Evolutionary conservation across 1,140 invertebrate genomes (phyloP), one percentile per base, ranked within the genome.

Genomic region (Papilio xuthus): DNA sequence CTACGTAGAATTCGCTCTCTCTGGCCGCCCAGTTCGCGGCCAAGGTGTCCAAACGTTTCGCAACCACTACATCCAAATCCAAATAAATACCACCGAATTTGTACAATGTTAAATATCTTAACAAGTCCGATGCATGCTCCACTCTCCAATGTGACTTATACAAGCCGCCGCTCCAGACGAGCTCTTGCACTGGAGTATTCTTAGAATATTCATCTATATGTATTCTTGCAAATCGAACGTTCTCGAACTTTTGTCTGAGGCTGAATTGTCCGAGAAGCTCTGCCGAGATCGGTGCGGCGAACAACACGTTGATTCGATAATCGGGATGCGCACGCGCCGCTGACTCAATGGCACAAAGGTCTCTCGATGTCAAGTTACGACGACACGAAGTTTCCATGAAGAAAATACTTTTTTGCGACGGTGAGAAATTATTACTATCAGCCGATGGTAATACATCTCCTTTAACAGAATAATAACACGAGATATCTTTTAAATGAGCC

Each of bases 11-110:
- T 71, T 93, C 92, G 6, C 95, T 95, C 87, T 97, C 96, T 10
- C 95, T 95, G 0, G 96, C 96, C 0, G 95, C 95, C 89, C 95
- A 97, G 88, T 97, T 96, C 1, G 87, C 88, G 2, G 88, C 92
- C 23, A 97, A 85, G 13, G 94, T 86, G 53, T 96, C 94, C 60
- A 97, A 89, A 26, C 93, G 95, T 81, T 95, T 96, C 9, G 95
- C 95, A 2, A 97, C 94, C 9, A 98, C 95, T 0, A 97, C 95
- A 85, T 98, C 97, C 77, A 97, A 88, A 81, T 98, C 97, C 56
- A 97, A 87, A 88, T 97, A 97, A 53, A 97, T 96, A 0, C 97
- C 97, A 41, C 97, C 96, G 78, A 95, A 97, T 85, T 97, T 97
- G 94, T 96, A 97, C 0, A 97, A 88, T 0, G 96, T 96, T 13